Evolutionary conservation across 1,140 invertebrate species (phyloP), one percentile per base, ranked within the genome.

Genomic region (Drosophila athabasca): DNA sequence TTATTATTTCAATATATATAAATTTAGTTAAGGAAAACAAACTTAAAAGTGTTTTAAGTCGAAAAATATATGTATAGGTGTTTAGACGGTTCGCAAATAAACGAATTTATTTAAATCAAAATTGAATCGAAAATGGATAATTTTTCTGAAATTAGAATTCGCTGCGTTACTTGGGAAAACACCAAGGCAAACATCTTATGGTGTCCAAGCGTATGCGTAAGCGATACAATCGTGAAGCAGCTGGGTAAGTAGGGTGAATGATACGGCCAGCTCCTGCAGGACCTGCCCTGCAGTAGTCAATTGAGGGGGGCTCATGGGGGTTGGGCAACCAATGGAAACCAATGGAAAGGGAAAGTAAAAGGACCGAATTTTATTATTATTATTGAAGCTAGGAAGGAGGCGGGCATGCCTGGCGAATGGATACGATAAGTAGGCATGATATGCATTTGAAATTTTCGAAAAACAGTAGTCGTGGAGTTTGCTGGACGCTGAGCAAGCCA

Each of bases 261-360:
- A 74, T 64, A 49, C 22, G 26, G 17, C 54, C 5, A 19, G 35
- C 35, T 58, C 59, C 59, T 22, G 50, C 43, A 15, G 15, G 43
- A 54, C 13, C 17, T 51, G 11, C n/a, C n/a, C 13, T 13, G 24
- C 24, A 26, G 24, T 0, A 26, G 24, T 26, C 49, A 26, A 6
- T 29, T 5, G 24, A 50, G 13, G 24, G 24, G 49, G 49, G 3
- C 9, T 19, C 17, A 19, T 19, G 4, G 3, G 31, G 31, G 3
- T 4, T 11, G 17, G 59, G 59, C 59, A 62, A 62, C 60, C 60
- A 62, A 46, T 62, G 51, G 60, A 54, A 54, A 62, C 60, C 24
- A 26, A 6, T 26, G 24, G 24, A 54, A 13, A 17, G 49, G 24
- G 45, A 64, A 35, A 35, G 31, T 35, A 35, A 35, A 11, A 11